Evolutionary conservation across 23 tunicate genomes (phyloP), one percentile per base, ranked within the genome.

Genomic region (Styela plicata): DNA sequence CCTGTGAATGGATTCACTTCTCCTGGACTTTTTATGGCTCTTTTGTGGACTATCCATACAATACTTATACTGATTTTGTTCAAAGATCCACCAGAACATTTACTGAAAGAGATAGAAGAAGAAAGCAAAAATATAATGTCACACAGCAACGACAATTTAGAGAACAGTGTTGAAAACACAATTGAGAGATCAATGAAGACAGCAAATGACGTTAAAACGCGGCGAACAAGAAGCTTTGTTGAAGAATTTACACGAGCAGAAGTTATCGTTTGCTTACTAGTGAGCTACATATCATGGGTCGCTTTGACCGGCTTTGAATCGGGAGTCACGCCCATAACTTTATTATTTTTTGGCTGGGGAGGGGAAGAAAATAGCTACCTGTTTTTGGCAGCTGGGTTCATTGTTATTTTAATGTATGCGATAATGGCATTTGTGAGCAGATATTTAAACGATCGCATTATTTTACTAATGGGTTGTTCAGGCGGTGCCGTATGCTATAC

Each of bases 1-100:
- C 82, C 64, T 66, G 91, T 91, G 18, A 83, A 66, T 37, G 26
- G 74, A 2, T 79, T 73, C 25, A 79, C 97, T 29, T 80, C 76
- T 26, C 89, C 91, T 24, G 97, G 97, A 71, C 32, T 73, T 1
- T 34, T 73, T 28, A 73, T 73, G 78, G 0, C 57, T 17, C 18
- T 24, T 17, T 0, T 73, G 32, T 73, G 78, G 78, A 33, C 57
- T 17, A n/a, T 73, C 16, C 78, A 73, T 34, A 73, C 78, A 16
- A 35, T 73, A 23, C 57, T 73, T 34, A 22, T 73, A 23, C 13
- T 73, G 44, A 17, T 73, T 17, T 62, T 73, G 20, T 73, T 24
- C 57, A 33, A 73, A 16, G 78, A 73, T 34, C 18, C 16, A 17
- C 26, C 32, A 18, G 17, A 31, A 17, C n/a, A 24, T n/a, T n/a